phyloP scores from a whole-genome alignment of 2,888 invertebrate genomes.

The Petrolisthes cinctipes region DNA sequence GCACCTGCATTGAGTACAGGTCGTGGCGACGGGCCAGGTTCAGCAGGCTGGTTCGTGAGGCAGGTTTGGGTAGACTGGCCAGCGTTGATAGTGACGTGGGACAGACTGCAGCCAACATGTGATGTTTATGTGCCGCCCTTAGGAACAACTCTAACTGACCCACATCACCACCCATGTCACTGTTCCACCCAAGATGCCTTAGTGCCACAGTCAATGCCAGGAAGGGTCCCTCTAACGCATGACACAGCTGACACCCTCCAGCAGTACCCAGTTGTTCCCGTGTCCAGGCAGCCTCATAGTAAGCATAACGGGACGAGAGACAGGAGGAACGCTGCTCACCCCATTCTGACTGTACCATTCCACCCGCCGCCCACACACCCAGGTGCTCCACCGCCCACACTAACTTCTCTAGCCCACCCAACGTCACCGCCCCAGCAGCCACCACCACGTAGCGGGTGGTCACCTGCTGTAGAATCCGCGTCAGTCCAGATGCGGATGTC shows the following conservation, averaged over 20 bases:
- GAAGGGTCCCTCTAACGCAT: conserved; percentile 48
- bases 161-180: conserved; percentile 7
- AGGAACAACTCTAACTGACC: conserved; percentile 43
- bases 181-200: conserved; percentile 43
- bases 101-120: conserved; percentile 48
- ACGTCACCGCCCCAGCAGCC: conserved; percentile 5
- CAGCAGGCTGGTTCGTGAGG: conserved; percentile 23
- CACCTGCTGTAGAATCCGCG: conserved; percentile 27
- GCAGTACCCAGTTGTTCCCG: conserved; percentile 31
- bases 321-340: conserved; percentile 41
- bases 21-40: conserved; percentile 46
- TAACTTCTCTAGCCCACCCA: conserved; percentile 28
- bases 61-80: conserved; percentile 8
- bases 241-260: conserved; percentile 37
- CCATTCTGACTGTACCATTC: conserved; percentile 26
- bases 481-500: conserved; percentile 8
- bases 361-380: conserved; percentile 53
- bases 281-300: conserved; percentile 39
- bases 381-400: conserved; percentile 50
- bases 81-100: conserved; percentile 25
- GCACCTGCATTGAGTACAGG: conserved; percentile 31
- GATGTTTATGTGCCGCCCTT: conserved; percentile 22
- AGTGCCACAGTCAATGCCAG: conserved; percentile 45
- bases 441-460: conserved; percentile 42
- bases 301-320: conserved; percentile 29